A percentile compares a stretch with the other conserved stretches of the same genome.
Conservation (phyloP, 2,797 vertebrate genomes). For the Mormyrops attenuatus region DNA sequence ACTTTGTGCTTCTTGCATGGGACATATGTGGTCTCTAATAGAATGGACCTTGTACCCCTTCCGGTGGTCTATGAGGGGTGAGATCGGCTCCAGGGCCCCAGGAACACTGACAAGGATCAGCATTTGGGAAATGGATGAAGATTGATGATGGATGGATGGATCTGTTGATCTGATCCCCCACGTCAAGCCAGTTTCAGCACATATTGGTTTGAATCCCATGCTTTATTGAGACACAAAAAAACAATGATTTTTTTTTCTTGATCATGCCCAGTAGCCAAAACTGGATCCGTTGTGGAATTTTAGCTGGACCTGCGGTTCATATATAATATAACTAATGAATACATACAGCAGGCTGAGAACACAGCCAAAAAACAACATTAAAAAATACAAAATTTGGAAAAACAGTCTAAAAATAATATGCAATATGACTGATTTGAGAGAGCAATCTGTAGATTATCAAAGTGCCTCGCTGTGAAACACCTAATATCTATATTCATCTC, state of each 20-base stretch:
- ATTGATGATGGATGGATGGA: not conserved
- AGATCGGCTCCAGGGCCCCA: not conserved
- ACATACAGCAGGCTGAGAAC: not conserved
- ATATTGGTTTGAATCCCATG: not conserved
- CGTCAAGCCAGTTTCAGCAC: not conserved
- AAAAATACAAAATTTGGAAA: not conserved
- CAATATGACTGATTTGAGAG: not conserved
- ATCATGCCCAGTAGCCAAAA: not conserved
- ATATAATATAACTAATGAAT: not conserved
- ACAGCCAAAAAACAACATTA: not conserved
- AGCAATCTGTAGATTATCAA: not conserved
- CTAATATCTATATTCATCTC: slow-evolving; percentile 5
- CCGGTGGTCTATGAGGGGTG: not conserved
- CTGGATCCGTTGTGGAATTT: not conserved
- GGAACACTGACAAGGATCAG: not conserved
- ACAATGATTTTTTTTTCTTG: not conserved
- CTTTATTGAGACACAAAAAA: not conserved
- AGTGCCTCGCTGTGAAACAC: not conserved
- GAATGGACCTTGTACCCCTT: not conserved
- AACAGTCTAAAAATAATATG: not conserved
- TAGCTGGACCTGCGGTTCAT: not conserved
- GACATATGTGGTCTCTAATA: not conserved
- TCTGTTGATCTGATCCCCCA: not conserved
- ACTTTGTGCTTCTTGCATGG: not conserved
- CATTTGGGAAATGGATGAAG: not conserved